These are phyloP conservation scores for Pseudanteris insignis DNA, from an alignment of 2,888 invertebrate species.

Conservation along the genomic window DNA sequence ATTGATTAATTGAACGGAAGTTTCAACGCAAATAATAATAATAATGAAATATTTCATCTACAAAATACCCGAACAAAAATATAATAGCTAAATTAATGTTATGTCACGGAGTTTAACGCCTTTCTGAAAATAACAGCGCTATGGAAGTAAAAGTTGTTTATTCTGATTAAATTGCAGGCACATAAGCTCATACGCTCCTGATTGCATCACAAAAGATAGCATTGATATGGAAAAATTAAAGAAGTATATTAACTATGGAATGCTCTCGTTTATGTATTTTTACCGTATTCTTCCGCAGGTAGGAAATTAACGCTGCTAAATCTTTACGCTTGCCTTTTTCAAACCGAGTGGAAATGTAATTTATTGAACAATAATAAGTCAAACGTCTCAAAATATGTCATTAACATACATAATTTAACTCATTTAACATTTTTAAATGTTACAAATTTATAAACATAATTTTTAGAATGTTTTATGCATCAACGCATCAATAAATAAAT, in stretches of 20 bases:
- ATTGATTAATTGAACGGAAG: too few relatives aligned
- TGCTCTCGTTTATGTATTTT: conserved; percentile 64
- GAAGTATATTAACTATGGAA: conserved; percentile 62
- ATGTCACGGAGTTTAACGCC: too few relatives aligned
- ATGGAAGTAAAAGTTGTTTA: conserved; percentile 9
- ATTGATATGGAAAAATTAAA: conserved; percentile 62
- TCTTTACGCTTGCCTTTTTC: conserved; percentile 14
- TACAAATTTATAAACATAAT: background rate
- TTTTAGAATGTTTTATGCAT: too few relatives aligned
- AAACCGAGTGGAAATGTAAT: conserved; percentile 11
- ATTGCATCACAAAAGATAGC: conserved; percentile 63
- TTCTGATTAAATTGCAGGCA: conserved; percentile 59
- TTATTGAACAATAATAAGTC: conserved; percentile 7
- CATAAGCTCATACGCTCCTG: conserved; percentile 59
- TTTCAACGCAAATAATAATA: too few relatives aligned
- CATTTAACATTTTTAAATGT: too few relatives aligned
- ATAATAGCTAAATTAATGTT: too few relatives aligned
- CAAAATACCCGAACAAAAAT: too few relatives aligned
- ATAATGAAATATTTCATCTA: too few relatives aligned
- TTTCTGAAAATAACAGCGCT: too few relatives aligned
- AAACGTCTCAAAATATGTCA: too few relatives aligned
- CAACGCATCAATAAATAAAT: background rate
- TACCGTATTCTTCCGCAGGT: conserved; percentile 63
- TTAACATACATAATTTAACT: too few relatives aligned
- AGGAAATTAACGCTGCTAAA: conserved; percentile 34